These are phyloP conservation scores for Scolopax rusticola DNA, from an alignment of 2,797 vertebrate genomes.

Conservation along the genomic window DNA sequence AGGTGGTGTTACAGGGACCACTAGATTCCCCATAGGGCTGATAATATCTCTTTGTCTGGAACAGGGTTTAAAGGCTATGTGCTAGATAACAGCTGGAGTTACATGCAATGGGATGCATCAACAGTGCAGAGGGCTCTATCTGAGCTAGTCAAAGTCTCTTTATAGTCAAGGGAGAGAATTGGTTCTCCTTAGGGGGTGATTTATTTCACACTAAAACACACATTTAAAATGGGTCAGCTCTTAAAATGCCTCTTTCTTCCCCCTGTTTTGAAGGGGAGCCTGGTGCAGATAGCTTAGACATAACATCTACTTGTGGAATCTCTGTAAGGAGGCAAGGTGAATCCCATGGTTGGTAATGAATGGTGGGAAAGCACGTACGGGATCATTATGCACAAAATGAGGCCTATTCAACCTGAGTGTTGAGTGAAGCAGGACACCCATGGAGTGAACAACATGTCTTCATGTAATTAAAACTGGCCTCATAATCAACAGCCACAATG, in stretches of 20 bases:
- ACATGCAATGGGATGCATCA: background rate
- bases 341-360: background rate
- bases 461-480: slow-evolving; percentile 59
- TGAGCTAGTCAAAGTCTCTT: background rate
- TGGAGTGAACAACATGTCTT: slow-evolving; percentile 47
- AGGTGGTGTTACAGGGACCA: background rate
- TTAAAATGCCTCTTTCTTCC: background rate
- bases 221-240: slow-evolving; percentile 62
- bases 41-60: background rate
- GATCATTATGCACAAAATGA: slow-evolving; percentile 44
- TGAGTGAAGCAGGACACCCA: slow-evolving; percentile 48
- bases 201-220: slow-evolving; percentile 28
- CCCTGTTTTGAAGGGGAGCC: background rate
- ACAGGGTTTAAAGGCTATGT: background rate
- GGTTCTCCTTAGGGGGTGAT: slow-evolving; percentile 8
- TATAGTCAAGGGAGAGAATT: background rate
- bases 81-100: background rate
- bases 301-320: background rate
- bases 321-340: background rate
- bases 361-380: background rate
- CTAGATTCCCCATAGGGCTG: background rate
- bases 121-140: background rate
- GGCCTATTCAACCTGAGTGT: slow-evolving; percentile 28
- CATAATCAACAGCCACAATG: background rate
- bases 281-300: background rate